Conservation (phyloP, 1,140 invertebrate genomes). For the Cyclargus thomasi region DNA sequence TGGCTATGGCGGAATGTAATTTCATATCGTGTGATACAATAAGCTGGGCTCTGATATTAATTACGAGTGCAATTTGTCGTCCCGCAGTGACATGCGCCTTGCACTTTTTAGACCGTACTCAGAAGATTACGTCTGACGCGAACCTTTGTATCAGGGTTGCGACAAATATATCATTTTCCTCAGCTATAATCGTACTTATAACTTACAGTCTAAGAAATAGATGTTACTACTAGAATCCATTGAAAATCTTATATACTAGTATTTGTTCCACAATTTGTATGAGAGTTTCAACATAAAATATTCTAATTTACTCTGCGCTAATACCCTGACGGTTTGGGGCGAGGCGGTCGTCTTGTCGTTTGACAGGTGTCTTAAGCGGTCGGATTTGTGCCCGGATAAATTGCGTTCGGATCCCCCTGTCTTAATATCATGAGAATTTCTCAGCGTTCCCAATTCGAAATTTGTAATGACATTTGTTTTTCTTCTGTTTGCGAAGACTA, state of each 20-base stretch:
- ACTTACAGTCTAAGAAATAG: neutral
- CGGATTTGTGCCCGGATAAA: slow-evolving; percentile 59
- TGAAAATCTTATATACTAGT: neutral
- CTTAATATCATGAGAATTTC: slow-evolving; percentile 15
- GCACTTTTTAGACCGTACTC: neutral
- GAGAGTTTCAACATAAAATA: neutral
- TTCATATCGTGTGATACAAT: slow-evolving; percentile 3
- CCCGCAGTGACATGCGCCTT: neutral
- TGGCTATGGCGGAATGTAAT: neutral
- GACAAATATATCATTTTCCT: neutral
- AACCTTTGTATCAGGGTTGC: neutral
- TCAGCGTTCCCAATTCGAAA: slow-evolving; percentile 14
- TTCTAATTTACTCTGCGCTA: slow-evolving; percentile 12
- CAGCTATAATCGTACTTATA: neutral
- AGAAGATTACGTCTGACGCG: neutral
- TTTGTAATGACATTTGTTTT: neutral
- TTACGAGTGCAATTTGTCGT: neutral
- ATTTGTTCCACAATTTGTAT: neutral
- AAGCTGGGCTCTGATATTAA: neutral
- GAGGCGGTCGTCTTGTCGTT: slow-evolving; percentile 43
- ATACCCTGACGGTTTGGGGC: slow-evolving; percentile 36
- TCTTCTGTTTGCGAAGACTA: neutral
- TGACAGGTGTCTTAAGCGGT: slow-evolving; percentile 62
- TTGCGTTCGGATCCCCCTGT: slow-evolving; percentile 31
- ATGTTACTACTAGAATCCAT: neutral